Evolutionary conservation across 1,140 invertebrate genomes (phyloP).

Genomic region (Calosoma granatense): DNA sequence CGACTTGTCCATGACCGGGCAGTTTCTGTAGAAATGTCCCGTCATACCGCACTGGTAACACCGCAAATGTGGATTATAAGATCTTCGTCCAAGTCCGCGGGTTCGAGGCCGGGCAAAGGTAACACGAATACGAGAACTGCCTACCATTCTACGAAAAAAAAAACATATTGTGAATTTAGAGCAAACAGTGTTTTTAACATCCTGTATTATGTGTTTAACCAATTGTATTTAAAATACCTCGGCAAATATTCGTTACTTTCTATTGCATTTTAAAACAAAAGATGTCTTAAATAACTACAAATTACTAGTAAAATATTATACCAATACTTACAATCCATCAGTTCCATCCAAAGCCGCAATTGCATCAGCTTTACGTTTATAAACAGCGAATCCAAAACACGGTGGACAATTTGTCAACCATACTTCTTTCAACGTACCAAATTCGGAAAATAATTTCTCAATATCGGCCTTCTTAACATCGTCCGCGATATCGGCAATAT

Average conservation of each 20-base stretch:
- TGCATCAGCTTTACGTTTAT: conserved; percentile 57
- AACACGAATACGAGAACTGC: conserved; percentile 35
- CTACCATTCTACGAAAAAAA: conserved; percentile 27
- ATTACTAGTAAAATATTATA: too few species aligned
- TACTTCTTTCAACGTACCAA: conserved; percentile 53
- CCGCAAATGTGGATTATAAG: conserved; percentile 46
- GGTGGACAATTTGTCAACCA: conserved; percentile 61
- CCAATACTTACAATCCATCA: conserved; percentile 48
- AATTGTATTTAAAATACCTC: background rate
- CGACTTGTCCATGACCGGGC: conserved; percentile 34
- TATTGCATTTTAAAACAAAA: background rate
- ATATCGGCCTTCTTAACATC: conserved; percentile 42
- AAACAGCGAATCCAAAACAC: conserved; percentile 66
- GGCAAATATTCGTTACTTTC: background rate
- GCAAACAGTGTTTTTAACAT: too few species aligned
- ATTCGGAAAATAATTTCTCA: conserved; percentile 53
- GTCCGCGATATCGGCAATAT: conserved; percentile 39
- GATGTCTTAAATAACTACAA: background rate
- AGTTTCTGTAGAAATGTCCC: conserved; percentile 57
- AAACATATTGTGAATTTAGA: conserved; percentile 13
- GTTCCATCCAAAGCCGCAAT: conserved; percentile 51
- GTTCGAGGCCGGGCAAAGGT: conserved; percentile 36
- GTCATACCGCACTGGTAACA: conserved; percentile 55
- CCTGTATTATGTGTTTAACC: background rate
- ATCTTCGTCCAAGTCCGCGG: conserved; percentile 34